phyloP scores from a whole-genome alignment of 1,140 invertebrate species.

The Artemia franciscana region DNA sequence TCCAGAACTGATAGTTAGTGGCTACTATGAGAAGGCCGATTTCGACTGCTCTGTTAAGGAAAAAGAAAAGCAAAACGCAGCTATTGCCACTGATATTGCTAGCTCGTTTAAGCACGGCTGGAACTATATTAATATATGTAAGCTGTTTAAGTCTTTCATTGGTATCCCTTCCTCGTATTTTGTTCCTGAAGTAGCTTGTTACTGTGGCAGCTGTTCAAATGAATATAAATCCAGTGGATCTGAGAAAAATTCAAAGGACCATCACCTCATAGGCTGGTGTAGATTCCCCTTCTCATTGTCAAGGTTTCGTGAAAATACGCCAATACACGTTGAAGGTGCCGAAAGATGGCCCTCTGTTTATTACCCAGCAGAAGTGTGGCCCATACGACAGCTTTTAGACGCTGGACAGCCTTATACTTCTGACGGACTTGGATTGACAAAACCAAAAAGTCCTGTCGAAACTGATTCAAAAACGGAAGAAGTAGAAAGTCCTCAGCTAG shows the following conservation, averaged over 20 bases:
- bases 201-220: slow-evolving; percentile 5
- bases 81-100: slow-evolving; percentile 6
- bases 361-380: slow-evolving; percentile 41
- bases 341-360: slow-evolving; percentile 50
- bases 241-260: neutral
- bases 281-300: neutral
- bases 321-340: slow-evolving; percentile 13
- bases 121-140: slow-evolving; percentile 46
- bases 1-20: neutral
- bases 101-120: slow-evolving; percentile 18
- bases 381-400: slow-evolving; percentile 41
- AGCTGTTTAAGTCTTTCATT: slow-evolving; percentile 38
- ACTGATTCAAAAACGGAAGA: slow-evolving; percentile 23
- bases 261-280: neutral
- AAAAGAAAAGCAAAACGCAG: neutral
- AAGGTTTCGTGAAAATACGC: neutral
- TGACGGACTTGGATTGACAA: slow-evolving; percentile 23
- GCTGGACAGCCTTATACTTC: slow-evolving; percentile 35
- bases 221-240: neutral
- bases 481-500: slow-evolving; percentile 19
- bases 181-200: slow-evolving; percentile 4
- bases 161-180: slow-evolving; percentile 35
- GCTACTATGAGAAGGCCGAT: slow-evolving; percentile 1
- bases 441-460: slow-evolving; percentile 14
- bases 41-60: slow-evolving; percentile 5